Evolutionary conservation across 2,113 vertebrate genomes (phyloP).

Genomic region (Chionis minor): DNA sequence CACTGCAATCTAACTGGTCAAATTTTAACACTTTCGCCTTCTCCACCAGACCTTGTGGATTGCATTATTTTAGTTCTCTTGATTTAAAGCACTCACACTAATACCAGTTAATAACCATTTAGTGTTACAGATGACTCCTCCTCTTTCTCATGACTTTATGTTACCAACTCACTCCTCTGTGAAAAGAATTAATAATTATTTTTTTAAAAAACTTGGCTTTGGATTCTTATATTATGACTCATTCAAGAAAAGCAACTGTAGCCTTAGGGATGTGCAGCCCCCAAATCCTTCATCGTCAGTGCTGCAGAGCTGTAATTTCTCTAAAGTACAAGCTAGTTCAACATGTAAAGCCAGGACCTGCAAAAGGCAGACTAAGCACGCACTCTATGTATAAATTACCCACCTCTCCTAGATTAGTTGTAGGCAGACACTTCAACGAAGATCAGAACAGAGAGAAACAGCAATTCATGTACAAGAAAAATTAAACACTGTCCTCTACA

Average conservation of each 20-base stretch:
- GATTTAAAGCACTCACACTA: neutral
- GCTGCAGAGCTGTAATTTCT: neutral
- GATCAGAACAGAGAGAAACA: neutral
- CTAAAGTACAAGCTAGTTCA: neutral
- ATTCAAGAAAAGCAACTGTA: neutral
- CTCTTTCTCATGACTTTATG: slow-evolving; percentile 6
- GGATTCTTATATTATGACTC: neutral
- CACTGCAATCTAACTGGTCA: neutral
- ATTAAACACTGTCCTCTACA: neutral
- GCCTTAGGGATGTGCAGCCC: neutral
- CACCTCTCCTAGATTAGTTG: neutral
- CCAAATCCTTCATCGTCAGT: neutral
- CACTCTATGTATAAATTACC: neutral
- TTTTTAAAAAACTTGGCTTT: slow-evolving; percentile 1
- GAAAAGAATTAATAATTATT: slow-evolving; percentile 18
- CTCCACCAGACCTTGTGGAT: neutral
- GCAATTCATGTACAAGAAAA: neutral
- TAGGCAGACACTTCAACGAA: neutral
- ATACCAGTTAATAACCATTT: neutral
- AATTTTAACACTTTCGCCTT: neutral
- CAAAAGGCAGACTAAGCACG: neutral
- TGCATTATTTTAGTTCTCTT: neutral
- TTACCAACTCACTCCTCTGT: slow-evolving; percentile 23
- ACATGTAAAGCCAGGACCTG: neutral
- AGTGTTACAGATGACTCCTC: neutral